phyloP scores from a whole-genome alignment of 2,888 invertebrate species.

The Dolichopus griseipennis region DNA sequence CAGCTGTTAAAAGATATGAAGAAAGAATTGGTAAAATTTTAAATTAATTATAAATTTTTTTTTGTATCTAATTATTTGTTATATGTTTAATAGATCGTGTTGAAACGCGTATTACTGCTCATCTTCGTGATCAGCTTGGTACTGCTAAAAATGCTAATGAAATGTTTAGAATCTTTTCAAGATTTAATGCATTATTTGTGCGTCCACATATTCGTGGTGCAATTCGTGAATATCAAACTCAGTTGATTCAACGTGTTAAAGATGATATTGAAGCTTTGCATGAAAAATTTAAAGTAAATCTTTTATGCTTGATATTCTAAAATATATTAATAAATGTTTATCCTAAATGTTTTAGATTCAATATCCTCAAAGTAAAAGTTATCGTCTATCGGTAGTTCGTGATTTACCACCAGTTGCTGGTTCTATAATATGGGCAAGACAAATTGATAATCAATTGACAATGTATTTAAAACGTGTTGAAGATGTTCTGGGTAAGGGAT shows the following conservation, averaged over 20 bases:
- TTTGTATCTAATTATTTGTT: background rate
- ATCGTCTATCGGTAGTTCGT: constrained; percentile 78
- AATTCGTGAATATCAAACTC: constrained; percentile 97
- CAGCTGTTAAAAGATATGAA: constrained; percentile 92
- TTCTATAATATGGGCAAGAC: constrained; percentile 97
- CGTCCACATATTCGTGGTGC: constrained; percentile 98
- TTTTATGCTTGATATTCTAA: background rate
- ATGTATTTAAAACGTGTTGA: constrained; percentile 94
- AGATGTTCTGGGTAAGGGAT: constrained; percentile 95
- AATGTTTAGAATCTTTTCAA: constrained; percentile 97
- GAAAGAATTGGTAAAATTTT: constrained; percentile 70
- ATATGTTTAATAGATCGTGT: constrained; percentile 60
- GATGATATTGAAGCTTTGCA: constrained; percentile 97
- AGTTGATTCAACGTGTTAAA: constrained; percentile 96
- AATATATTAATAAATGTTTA: background rate
- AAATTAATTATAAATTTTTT: background rate
- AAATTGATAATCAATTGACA: constrained; percentile 94
- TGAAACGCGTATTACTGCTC: constrained; percentile 95
- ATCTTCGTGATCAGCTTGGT: constrained; percentile 93
- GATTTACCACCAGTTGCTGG: constrained; percentile 97
- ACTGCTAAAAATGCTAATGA: constrained; percentile 99
- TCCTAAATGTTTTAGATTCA: constrained; percentile 57
- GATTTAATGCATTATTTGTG: constrained; percentile 98
- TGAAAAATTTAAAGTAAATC: constrained; percentile 86
- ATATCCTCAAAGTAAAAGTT: constrained; percentile 91